Evolutionary conservation across 2,888 invertebrate species (phyloP).

Genomic region (Asteroscopus sphinx): DNA sequence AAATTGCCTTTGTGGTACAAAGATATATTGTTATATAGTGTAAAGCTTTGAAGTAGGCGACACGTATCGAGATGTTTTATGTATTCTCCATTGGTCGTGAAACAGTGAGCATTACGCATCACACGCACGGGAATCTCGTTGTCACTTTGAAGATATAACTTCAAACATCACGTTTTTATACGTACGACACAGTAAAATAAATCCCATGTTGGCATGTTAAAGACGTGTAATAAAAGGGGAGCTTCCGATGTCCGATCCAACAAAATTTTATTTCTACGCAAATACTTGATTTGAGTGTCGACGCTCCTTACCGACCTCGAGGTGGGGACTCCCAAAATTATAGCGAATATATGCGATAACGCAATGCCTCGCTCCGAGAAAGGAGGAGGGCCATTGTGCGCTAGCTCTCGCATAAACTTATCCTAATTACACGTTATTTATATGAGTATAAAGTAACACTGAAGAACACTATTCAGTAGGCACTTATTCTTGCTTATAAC

Average conservation of each 20-base stretch:
- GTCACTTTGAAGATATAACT: slow-evolving; percentile 49
- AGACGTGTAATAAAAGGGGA: slow-evolving; percentile 24
- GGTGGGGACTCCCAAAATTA: slow-evolving; percentile 72
- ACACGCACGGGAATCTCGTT: slow-evolving; percentile 47
- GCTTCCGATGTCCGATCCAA: slow-evolving; percentile 57
- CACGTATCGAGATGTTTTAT: slow-evolving; percentile 51
- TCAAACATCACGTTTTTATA: slow-evolving; percentile 44
- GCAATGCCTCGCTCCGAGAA: slow-evolving; percentile 59
- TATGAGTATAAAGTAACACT: slow-evolving; percentile 54
- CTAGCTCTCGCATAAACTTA: slow-evolving; percentile 72
- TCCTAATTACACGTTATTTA: slow-evolving; percentile 76
- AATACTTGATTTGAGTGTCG: slow-evolving; percentile 63
- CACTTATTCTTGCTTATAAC: slow-evolving; percentile 29
- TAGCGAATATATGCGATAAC: slow-evolving; percentile 79
- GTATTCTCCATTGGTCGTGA: slow-evolving; percentile 51
- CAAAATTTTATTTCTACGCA: slow-evolving; percentile 64
- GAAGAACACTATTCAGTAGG: slow-evolving; percentile 41
- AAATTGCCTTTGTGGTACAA: slow-evolving; percentile 35
- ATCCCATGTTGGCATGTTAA: slow-evolving; percentile 15
- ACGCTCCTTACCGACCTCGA: slow-evolving; percentile 65
- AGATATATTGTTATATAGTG: slow-evolving; percentile 33
- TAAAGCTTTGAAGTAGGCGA: slow-evolving; percentile 52
- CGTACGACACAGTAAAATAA: slow-evolving; percentile 26
- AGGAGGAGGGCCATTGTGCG: slow-evolving; percentile 64
- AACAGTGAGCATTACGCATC: slow-evolving; percentile 47